Percentiles rank a stretch among this genome's conserved stretches.
These are phyloP conservation scores for Agrotis exclamationis DNA, from an alignment of 2,888 invertebrate species.

Conservation along the genomic window DNA sequence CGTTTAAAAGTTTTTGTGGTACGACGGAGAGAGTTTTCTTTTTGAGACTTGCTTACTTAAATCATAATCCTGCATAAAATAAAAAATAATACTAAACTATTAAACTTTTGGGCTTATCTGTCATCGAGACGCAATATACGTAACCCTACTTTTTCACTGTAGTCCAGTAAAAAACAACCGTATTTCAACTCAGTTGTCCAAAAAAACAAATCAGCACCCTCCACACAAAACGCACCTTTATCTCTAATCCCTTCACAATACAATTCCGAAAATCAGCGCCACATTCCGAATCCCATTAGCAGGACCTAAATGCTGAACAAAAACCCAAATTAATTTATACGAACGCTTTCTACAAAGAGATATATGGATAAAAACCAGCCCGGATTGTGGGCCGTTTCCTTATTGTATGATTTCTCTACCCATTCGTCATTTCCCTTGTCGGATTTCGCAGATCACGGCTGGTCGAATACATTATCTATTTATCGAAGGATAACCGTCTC, in stretches of 20 bases:
- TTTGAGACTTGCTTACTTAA: too few relatives aligned
- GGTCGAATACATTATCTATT: slow-evolving; percentile 77
- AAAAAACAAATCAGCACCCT: slow-evolving; percentile 45
- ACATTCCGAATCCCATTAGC: slow-evolving; percentile 46
- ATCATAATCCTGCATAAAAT: too few relatives aligned
- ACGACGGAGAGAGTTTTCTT: too few relatives aligned
- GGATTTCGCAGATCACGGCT: slow-evolving; percentile 73
- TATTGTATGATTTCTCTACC: slow-evolving; percentile 79
- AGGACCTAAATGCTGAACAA: slow-evolving; percentile 57
- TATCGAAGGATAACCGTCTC: too few relatives aligned
- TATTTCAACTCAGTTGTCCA: too few relatives aligned
- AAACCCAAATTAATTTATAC: slow-evolving; percentile 69
- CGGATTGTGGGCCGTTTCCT: slow-evolving; percentile 74
- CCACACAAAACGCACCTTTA: slow-evolving; percentile 16
- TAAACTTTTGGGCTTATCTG: too few relatives aligned
- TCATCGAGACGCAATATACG: too few relatives aligned
- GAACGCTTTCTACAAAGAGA: slow-evolving; percentile 64
- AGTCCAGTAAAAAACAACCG: too few relatives aligned
- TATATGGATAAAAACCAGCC: slow-evolving; percentile 53
- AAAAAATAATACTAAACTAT: too few relatives aligned
- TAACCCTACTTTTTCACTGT: too few relatives aligned
- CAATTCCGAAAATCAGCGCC: slow-evolving; percentile 46
- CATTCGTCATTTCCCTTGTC: slow-evolving; percentile 79
- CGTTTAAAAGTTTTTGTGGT: too few relatives aligned
- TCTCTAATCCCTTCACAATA: slow-evolving; percentile 43